A percentile compares a stretch with the other conserved stretches of the same genome.
These are phyloP conservation scores for Nephrotoma flavescens DNA, from an alignment of 2,888 invertebrate species.

Conservation along the genomic window DNA sequence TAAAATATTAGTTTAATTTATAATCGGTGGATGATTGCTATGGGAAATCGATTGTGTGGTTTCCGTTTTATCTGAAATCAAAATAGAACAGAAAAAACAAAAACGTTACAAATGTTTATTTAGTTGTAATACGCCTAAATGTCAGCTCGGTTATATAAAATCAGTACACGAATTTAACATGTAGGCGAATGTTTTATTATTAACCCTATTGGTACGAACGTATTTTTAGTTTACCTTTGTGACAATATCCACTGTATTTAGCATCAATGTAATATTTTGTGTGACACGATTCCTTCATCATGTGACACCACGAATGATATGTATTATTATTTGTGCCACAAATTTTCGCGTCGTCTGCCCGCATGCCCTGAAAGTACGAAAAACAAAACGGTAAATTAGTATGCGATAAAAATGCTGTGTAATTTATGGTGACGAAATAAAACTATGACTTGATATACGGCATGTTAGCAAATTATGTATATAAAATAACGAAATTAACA, in stretches of 20 bases:
- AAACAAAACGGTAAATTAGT: constrained; percentile 8
- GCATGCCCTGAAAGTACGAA: constrained; percentile 16
- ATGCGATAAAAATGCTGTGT: background rate
- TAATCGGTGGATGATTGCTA: background rate
- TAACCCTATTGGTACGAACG: too few relatives aligned
- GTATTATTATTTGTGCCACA: constrained; percentile 62
- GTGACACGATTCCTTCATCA: constrained; percentile 60
- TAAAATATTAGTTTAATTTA: background rate
- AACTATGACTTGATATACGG: background rate
- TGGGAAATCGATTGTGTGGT: background rate
- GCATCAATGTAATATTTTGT: constrained; percentile 58
- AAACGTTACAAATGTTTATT: background rate
- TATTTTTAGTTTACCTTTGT: constrained; percentile 17
- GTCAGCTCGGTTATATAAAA: background rate
- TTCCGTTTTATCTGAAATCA: background rate
- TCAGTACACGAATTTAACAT: background rate
- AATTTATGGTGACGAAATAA: background rate
- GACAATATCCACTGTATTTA: constrained; percentile 48
- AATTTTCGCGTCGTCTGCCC: constrained; percentile 33
- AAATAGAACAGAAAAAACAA: background rate
- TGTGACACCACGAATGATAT: constrained; percentile 64
- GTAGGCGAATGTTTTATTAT: too few relatives aligned
- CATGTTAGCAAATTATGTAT: background rate
- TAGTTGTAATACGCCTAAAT: background rate
- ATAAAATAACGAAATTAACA: constrained; percentile 13